Evolutionary conservation across 1,140 invertebrate species (phyloP).

Genomic region (Pachyrhynchus sulphureomaculatus): DNA sequence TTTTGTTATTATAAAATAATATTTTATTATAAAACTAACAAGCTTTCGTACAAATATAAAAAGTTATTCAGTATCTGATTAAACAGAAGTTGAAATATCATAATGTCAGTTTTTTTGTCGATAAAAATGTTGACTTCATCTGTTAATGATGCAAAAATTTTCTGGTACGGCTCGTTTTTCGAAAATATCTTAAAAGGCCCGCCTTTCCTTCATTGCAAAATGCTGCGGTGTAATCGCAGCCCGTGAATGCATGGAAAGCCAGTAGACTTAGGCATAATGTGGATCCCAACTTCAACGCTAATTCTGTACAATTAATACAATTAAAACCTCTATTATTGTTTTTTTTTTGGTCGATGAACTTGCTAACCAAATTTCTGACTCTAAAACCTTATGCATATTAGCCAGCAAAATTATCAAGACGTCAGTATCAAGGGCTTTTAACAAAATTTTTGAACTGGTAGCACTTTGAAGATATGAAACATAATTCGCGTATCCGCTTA

Average conservation of each 20-base stretch:
- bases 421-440: conserved; percentile 45
- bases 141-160: conserved; percentile 46
- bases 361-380: conserved; percentile 41
- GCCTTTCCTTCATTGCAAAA: conserved; percentile 50
- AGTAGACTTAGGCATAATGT: conserved; percentile 41
- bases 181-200: conserved; percentile 41
- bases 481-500: conserved; percentile 42
- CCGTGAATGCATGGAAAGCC: conserved; percentile 48
- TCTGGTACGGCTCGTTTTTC: conserved; percentile 43
- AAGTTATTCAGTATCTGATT: too few relatives aligned
- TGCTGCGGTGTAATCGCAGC: conserved; percentile 47
- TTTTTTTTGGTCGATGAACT: conserved; percentile 34
- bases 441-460: conserved; percentile 32
- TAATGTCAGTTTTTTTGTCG: conserved; percentile 37
- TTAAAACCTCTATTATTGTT: conserved; percentile 16
- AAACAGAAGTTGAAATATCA: too few relatives aligned
- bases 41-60: too few relatives aligned
- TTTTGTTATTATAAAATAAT: too few relatives aligned
- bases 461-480: conserved; percentile 38
- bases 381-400: conserved; percentile 43
- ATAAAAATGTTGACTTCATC: conserved; percentile 41
- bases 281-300: conserved; percentile 40
- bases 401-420: conserved; percentile 45
- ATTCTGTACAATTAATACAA: conserved; percentile 45
- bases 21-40: too few relatives aligned